Conservation (phyloP, 2,888 invertebrate genomes). For the Eledone cirrhosa region DNA sequence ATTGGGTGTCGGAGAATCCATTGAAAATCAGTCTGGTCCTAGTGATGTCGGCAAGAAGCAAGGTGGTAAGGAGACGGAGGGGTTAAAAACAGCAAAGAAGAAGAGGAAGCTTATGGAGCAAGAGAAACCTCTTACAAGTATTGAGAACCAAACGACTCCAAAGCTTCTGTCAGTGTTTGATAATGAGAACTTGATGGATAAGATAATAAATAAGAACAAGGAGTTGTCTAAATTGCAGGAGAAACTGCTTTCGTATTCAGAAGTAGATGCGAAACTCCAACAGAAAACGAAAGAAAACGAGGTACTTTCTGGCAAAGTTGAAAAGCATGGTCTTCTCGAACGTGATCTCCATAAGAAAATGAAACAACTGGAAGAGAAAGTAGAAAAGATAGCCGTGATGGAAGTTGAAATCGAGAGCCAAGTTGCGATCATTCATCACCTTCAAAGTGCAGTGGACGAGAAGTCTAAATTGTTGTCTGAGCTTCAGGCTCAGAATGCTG, state of each 20-base stretch:
- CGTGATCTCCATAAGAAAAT: conserved; percentile 30
- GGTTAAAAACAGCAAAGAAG: too few species aligned
- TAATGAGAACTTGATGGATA: not conserved
- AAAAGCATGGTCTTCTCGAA: conserved; percentile 27
- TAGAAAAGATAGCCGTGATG: conserved; percentile 69
- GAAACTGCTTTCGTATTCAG: conserved; percentile 24
- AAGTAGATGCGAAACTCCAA: conserved; percentile 33
- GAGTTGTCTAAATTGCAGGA: conserved; percentile 9
- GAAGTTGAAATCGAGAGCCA: conserved; percentile 29
- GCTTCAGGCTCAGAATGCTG: not conserved
- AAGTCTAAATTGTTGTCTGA: not conserved
- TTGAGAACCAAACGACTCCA: too few species aligned
- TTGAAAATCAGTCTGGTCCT: not conserved
- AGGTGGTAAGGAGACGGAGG: too few species aligned
- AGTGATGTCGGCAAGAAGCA: too few species aligned
- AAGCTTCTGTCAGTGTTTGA: not conserved
- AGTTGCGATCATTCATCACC: not conserved
- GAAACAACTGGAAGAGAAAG: conserved; percentile 70
- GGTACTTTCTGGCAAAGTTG: conserved; percentile 21
- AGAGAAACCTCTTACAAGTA: too few species aligned
- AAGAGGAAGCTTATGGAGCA: too few species aligned
- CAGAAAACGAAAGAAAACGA: conserved; percentile 31
- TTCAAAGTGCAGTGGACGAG: not conserved
- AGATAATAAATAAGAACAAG: conserved; percentile 26
- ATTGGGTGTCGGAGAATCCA: conserved; percentile 11